Evolutionary conservation across 1,140 invertebrate species (phyloP), one percentile per base, ranked within the genome.

Genomic region (Saccostrea echinata): DNA sequence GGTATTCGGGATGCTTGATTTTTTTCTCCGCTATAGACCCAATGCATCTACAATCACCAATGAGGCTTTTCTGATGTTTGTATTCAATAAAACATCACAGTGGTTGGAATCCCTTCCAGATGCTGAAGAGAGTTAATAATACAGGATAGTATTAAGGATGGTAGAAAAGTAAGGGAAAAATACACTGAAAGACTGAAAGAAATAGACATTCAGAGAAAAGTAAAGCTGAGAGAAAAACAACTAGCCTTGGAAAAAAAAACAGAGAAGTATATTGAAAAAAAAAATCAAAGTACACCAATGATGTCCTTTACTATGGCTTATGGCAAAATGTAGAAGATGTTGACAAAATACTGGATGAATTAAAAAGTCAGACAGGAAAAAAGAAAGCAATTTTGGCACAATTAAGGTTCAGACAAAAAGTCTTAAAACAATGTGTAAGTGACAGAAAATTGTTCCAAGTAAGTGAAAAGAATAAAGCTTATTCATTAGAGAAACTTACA

Each of bases 41-140:
- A 90, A 87, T 68, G 61, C 88, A 52, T 76, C 86, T 24, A 8
- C 53, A 8, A 53, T 88, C 35, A 35, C 68, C 18, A 88, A 88
- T 84, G 76, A 88, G 43, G 27, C 76, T n/a, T 88, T 81, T 43
- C 35, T 88, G 2, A 55, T 86, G 81, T 86, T 33, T 84, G 52
- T 61, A 13, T 64, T 84, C 51, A 88, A 89, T 24, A 89, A 87
- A 53, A 89, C 85, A 16, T 24, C 84, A 9, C 11, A 87, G n/a
- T 89, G 85, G 88, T 83, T 89, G 24, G 18, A 87, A 12, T 43
- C 35, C 35, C 35, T 43, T 6, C 35, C 35, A 3, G 35, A 43
- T 43, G 35, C 35, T 43, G 35, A 55, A 84, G 53, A 55, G 27
- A 89, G 12, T 21, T 16, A 30, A 13, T 89, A 18, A 76, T 89